These are phyloP conservation scores for Tretioscincus oriximinensis DNA, from an alignment of 2,113 vertebrate species.

Conservation along the genomic window DNA sequence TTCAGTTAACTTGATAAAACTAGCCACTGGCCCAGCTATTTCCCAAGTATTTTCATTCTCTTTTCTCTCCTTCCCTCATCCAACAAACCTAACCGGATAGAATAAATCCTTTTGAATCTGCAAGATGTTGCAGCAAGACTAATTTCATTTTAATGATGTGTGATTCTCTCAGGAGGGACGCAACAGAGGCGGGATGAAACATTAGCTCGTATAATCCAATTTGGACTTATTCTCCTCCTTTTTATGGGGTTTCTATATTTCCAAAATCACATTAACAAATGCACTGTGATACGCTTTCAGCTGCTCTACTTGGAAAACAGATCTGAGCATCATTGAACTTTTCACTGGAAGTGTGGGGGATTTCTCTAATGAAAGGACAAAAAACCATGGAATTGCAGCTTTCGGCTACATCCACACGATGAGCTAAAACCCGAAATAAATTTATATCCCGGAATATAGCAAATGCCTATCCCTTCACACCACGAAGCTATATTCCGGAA, in stretches of 20 bases:
- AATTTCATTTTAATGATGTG: conserved; percentile 15
- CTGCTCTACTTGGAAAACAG: conserved; percentile 7
- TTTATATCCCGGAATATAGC: no score
- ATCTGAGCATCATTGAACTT: conserved; percentile 39
- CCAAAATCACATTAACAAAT: conserved; percentile 36
- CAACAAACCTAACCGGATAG: background rate
- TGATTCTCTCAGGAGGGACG: background rate
- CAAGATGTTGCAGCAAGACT: background rate
- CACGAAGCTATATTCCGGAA: no score
- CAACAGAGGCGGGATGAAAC: conserved; percentile 22
- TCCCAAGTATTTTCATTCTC: background rate
- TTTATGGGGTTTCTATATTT: conserved; percentile 35
- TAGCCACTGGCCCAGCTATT: background rate
- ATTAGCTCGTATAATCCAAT: background rate
- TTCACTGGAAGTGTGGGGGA: conserved; percentile 25
- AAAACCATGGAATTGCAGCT: conserved; percentile 16
- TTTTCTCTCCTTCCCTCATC: no score
- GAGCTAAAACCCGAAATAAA: no score
- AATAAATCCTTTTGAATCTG: background rate
- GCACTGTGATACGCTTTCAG: conserved; percentile 18
- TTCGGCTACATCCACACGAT: conserved; percentile 7
- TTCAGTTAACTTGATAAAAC: background rate
- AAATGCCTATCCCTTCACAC: no score
- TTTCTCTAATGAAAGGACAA: conserved; percentile 10
- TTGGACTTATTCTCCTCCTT: conserved; percentile 21